Evolutionary conservation across 2,888 invertebrate genomes (phyloP), one percentile per base, ranked within the genome.

Genomic region (Nezara viridula): DNA sequence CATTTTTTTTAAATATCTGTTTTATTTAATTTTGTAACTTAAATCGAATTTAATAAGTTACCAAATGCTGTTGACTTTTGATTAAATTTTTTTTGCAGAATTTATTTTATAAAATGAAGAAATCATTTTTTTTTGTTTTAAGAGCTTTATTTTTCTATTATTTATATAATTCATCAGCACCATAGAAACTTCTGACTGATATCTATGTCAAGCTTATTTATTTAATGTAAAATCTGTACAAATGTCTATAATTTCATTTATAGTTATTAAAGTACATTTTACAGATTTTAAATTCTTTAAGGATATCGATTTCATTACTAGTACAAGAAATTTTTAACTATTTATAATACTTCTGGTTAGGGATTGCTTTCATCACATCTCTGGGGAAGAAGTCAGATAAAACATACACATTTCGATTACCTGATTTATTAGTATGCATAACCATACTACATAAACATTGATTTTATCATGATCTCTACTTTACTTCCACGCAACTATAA

Each of bases 1-100:
- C 47, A 49, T 32, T 86, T 77, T 50, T 37, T 86, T 86, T 50
- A 16, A 37, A 52, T 50, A 52, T 86, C 5, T 86, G 32, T 86
- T 86, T 86, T 55, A 86, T 52, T 52, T 86, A 86, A 50, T 37
- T 52, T 86, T 86, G 86, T 52, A 86, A 86, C 55, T 86, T 86
- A 24, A 44, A 44, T 50, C 47, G 49, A 50, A 86, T 50, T 40
- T 47, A 49, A 47, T 37, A 44, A 81, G 81, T 81, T 81, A 81
- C 44, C 44, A 81, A 81, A 44, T 47, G n/a, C 44, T 81, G 81
- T 81, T 81, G 81, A 81, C 81, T 81, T 81, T 44, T 81, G 44
- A 81, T 81, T 81, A 81, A 81, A 81, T 81, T 81, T 81, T 81
- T 81, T 81, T 81, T 81, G 81, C n/a, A 44, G 81, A 81, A 81